These are phyloP conservation scores for Neuroscelio doddi DNA, from an alignment of 2,888 invertebrate genomes.

Conservation along the genomic window DNA sequence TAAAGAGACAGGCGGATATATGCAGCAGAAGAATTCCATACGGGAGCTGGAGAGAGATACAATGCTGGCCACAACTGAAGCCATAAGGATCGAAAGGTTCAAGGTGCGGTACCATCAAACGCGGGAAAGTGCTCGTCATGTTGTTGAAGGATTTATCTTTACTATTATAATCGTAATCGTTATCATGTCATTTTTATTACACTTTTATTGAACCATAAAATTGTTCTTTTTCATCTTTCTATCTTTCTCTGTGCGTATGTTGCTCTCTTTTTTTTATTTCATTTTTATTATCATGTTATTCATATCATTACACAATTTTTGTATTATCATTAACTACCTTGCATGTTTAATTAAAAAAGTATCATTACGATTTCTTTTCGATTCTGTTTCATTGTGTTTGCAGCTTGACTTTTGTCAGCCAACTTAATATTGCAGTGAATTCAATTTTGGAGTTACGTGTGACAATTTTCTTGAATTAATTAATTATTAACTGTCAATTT, in stretches of 20 bases:
- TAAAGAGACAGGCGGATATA: constrained; percentile 59
- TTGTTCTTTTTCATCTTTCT: constrained; percentile 50
- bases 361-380: no score
- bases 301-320: neutral
- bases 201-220: no score
- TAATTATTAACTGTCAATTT: no score
- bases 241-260: constrained; percentile 37
- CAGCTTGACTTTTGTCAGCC: neutral
- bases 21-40: constrained; percentile 56
- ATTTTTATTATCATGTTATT: neutral
- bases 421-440: neutral
- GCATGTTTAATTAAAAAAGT: neutral
- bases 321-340: neutral
- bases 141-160: constrained; percentile 39
- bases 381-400: no score
- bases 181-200: constrained; percentile 44
- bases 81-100: constrained; percentile 61
- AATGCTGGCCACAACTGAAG: constrained; percentile 56
- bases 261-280: constrained; percentile 1
- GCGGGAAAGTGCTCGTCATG: constrained; percentile 53
- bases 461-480: neutral
- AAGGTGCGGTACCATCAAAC: constrained; percentile 67
- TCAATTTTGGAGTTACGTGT: neutral
- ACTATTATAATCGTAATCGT: constrained; percentile 46
- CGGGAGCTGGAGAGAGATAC: constrained; percentile 59